A percentile compares a stretch with the other conserved stretches of the same genome.
Conservation (phyloP, 2,797 vertebrate genomes). For the Psittacula derbiana region DNA sequence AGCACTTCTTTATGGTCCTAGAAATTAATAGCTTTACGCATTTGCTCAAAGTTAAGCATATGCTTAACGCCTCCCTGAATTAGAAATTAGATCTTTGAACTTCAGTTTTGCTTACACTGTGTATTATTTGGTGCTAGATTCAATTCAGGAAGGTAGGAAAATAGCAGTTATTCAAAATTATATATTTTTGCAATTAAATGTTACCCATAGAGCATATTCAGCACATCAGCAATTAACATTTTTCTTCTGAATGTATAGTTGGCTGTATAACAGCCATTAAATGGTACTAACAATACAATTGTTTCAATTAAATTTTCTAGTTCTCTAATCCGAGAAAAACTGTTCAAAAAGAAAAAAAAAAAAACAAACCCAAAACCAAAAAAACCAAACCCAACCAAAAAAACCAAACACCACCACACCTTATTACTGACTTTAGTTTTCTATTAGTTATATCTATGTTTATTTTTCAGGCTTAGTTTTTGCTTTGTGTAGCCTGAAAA, state of each 20-base stretch:
- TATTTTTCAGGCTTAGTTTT: not conserved
- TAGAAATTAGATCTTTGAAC: slow-evolving; percentile 12
- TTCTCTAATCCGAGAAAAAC: not conserved
- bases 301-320: not conserved
- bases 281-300: not conserved
- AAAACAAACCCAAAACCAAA: not conserved
- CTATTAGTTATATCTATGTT: not conserved
- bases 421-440: not conserved
- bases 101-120: not conserved
- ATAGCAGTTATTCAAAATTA: not conserved
- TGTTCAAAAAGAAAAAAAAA: not conserved
- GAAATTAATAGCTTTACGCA: slow-evolving; percentile 25
- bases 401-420: not conserved
- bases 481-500: not conserved
- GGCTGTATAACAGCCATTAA: not conserved
- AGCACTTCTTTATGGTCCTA: slow-evolving; percentile 43
- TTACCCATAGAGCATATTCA: not conserved
- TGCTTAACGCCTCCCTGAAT: slow-evolving; percentile 45
- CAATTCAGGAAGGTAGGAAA: not conserved
- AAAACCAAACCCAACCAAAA: not conserved
- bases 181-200: slow-evolving; percentile 5
- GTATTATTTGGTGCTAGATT: not conserved
- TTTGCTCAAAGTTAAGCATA: slow-evolving; percentile 57
- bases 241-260: slow-evolving; percentile 37
- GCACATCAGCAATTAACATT: not conserved